Conservation (phyloP, 2,113 vertebrate genomes). For the Indicator indicator region DNA sequence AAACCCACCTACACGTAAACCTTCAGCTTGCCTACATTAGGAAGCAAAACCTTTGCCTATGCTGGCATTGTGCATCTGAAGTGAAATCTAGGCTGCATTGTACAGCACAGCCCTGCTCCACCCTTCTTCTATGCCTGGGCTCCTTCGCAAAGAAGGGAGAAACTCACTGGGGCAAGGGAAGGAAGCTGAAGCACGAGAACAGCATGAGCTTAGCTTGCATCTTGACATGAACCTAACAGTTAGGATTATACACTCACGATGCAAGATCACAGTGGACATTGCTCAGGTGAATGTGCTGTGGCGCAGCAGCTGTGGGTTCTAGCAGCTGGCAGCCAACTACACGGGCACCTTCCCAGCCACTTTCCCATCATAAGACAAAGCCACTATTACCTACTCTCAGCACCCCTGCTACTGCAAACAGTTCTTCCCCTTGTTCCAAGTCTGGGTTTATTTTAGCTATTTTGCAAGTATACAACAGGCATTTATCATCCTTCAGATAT, state of each 20-base stretch:
- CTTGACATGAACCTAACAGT: not conserved
- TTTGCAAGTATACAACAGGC: not conserved
- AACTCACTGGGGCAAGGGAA: not conserved
- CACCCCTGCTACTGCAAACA: not conserved
- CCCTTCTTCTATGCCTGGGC: not conserved
- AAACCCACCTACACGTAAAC: not conserved
- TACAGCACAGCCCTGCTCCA: fast-evolving
- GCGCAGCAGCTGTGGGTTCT: fast-evolving
- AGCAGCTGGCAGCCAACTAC: not conserved
- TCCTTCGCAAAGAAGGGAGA: not conserved
- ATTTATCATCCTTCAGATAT: not conserved
- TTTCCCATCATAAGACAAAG: not conserved
- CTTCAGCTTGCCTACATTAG: not conserved
- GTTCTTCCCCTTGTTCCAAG: not conserved
- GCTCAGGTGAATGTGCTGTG: not conserved
- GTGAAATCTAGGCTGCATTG: fast-evolving
- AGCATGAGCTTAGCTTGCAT: fast-evolving
- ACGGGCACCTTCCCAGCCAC: not conserved
- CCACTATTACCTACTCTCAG: not conserved
- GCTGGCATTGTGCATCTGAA: not conserved
- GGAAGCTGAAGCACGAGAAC: fast-evolving
- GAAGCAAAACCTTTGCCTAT: not conserved
- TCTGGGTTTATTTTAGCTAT: not conserved
- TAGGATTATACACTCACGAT: not conserved
- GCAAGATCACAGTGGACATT: fast-evolving